Evolutionary conservation across 1,140 invertebrate species (phyloP), one percentile per base, ranked within the genome.

Genomic region (Monochamus saltuarius): DNA sequence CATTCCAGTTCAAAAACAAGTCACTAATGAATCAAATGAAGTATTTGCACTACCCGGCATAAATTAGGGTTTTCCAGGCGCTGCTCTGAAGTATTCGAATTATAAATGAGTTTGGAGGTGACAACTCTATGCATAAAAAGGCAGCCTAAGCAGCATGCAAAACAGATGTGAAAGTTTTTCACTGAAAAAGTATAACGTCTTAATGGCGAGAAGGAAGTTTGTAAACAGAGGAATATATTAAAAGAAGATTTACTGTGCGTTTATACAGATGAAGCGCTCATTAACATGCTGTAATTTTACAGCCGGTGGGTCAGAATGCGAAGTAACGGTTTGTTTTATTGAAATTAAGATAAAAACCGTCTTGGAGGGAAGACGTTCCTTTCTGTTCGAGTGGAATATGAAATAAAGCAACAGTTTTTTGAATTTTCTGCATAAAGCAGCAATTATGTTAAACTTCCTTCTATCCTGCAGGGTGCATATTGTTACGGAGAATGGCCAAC

Each of bases 251-350:
- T 49, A 63, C 47, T 46, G 61, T 49, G 46, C 50, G 47, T 63
- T 63, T 63, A 63, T 63, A 63, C 61, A 49, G 56, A 58, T 63
- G 56, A 58, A 59, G 56, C 16, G 52, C 56, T 63, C 61, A 63
- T 63, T 63, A 63, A 52, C 50, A 49, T 58, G 46, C 46, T 63
- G 61, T 59, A 63, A 63, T 63, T 63, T 59, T 50, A 52, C 61
- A 59, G 36, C 14, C 61, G 46, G n/a, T 11, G 13, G n/a, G 46
- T 49, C 14, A 42, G n/a, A 7, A 13, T 16, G 16, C 39, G 16
- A 13, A 13, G n/a, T 13, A 42, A 42, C 16, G n/a, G 16, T 16
- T 16, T 42, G n/a, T 42, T 13, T 42, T 42, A 42, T 42, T 16
- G n/a, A 17, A 13, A n/a, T 42, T n/a, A n/a, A 17, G 16, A 17